Evolutionary conservation across 2,888 invertebrate species (phyloP).

Genomic region (Nephrocerus scutellatus): DNA sequence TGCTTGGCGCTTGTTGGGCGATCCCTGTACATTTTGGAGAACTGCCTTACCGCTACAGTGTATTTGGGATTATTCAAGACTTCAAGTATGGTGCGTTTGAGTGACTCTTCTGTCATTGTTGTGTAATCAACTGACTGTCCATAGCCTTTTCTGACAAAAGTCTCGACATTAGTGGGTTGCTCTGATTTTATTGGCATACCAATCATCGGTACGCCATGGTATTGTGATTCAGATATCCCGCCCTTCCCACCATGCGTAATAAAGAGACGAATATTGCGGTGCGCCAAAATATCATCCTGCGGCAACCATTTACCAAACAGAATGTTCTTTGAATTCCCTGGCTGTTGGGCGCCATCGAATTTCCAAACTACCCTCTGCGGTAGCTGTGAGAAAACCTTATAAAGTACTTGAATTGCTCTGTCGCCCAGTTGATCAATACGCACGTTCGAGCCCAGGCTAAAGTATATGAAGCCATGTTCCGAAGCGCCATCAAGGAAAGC

Average conservation of each 20-base stretch:
- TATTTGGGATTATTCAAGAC: constrained; percentile 27
- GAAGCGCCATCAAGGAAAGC: constrained; percentile 34
- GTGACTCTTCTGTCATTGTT: constrained; percentile 18
- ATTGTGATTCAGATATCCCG: constrained; percentile 57
- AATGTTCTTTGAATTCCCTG: constrained; percentile 46
- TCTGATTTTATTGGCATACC: constrained; percentile 40
- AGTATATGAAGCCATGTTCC: constrained; percentile 45
- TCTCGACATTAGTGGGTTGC: constrained; percentile 50
- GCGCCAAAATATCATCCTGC: constrained; percentile 59
- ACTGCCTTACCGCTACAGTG: constrained; percentile 35
- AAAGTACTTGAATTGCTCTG: constrained; percentile 49
- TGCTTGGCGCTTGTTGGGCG: constrained; percentile 49
- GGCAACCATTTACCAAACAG: constrained; percentile 58
- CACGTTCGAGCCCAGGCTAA: constrained; percentile 47
- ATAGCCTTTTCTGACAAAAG: constrained; percentile 58
- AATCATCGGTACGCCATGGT: constrained; percentile 52
- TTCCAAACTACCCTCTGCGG: constrained; percentile 60
- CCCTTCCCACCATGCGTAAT: constrained; percentile 63
- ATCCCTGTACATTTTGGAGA: constrained; percentile 49
- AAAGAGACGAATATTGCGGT: constrained; percentile 55
- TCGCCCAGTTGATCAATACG: constrained; percentile 42
- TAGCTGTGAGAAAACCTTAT: constrained; percentile 52
- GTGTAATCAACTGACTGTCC: constrained; percentile 21
- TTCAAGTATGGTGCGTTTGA: constrained; percentile 22
- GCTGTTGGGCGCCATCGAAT: constrained; percentile 51